phyloP scores from a whole-genome alignment of 92 coral and sea anemone species.

The Siderastrea siderea region DNA sequence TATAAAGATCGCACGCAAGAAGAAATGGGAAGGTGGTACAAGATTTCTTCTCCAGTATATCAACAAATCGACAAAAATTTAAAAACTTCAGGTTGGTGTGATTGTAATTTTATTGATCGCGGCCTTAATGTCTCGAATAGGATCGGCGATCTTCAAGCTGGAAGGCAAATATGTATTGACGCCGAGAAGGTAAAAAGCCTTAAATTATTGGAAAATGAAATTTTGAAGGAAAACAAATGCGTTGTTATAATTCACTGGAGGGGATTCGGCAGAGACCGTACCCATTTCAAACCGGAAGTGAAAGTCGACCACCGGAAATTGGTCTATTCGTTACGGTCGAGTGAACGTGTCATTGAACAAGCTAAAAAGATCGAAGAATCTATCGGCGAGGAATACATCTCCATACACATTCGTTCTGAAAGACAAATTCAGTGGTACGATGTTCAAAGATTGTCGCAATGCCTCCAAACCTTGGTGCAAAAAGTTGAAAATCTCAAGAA shows the following conservation, averaged over 20 bases:
- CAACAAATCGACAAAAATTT: constrained; percentile 33
- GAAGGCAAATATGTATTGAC: constrained; percentile 92
- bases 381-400: constrained; percentile 72
- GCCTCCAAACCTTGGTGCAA: constrained; percentile 72
- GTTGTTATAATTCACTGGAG: constrained; percentile 93
- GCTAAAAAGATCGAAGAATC: constrained; percentile 62
- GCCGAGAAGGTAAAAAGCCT: constrained; percentile 82
- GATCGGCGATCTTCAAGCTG: constrained; percentile 75
- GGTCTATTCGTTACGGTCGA: constrained; percentile 78
- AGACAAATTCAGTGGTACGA: constrained; percentile 97
- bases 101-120: constrained; percentile 86
- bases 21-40: constrained; percentile 86
- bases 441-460: constrained; percentile 63
- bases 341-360: constrained; percentile 60
- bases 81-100: constrained; percentile 81
- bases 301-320: constrained; percentile 73
- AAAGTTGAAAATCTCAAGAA: constrained; percentile 64
- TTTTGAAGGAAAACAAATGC: constrained; percentile 75
- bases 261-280: constrained; percentile 88
- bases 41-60: constrained; percentile 63
- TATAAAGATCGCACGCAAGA: constrained; percentile 73
- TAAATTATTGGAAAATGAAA: constrained; percentile 68
- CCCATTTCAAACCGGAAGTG: constrained; percentile 86
- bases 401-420: constrained; percentile 92
- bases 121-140: constrained; percentile 87